phyloP scores from a whole-genome alignment of 2,888 invertebrate genomes.

The Drosophila lutescens region DNA sequence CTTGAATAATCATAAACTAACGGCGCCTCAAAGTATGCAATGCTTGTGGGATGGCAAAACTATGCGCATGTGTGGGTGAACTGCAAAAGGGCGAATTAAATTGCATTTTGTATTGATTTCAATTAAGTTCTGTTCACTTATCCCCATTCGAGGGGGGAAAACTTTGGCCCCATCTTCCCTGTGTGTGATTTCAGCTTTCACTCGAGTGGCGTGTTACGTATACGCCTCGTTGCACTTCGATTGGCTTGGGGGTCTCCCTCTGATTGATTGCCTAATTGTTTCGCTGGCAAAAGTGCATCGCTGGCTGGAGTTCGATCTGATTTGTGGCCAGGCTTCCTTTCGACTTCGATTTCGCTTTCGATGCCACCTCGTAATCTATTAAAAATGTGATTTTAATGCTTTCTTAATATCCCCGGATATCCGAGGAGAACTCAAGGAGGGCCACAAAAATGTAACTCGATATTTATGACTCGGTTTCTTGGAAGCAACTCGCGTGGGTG shows the following conservation, averaged over 20 bases:
- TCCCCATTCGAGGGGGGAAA: background rate
- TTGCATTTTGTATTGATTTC: constrained; percentile 63
- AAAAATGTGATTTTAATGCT: constrained; percentile 69
- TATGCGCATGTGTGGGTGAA: background rate
- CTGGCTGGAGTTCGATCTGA: background rate
- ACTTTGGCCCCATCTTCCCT: constrained; percentile 11
- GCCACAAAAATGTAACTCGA: constrained; percentile 39
- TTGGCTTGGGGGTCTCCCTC: constrained; percentile 28
- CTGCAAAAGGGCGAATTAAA: constrained; percentile 43
- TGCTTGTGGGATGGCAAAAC: constrained; percentile 1
- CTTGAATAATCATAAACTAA: constrained; percentile 39
- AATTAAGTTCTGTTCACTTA: constrained; percentile 44
- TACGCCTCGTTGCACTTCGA: constrained; percentile 45
- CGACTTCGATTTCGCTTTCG: background rate
- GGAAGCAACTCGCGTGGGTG: background rate
- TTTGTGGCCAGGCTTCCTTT: background rate
- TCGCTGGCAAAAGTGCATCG: constrained; percentile 16
- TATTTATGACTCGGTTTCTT: constrained; percentile 40
- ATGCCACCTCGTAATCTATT: constrained; percentile 48
- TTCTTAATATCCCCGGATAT: constrained; percentile 54
- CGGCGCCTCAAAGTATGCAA: constrained; percentile 18
- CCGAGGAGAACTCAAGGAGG: constrained; percentile 15
- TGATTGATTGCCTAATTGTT: constrained; percentile 60
- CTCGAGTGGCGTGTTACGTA: constrained; percentile 40
- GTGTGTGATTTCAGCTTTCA: background rate